Conservation (phyloP, 2,113 vertebrate species). For the Clarias macrocephalus region DNA sequence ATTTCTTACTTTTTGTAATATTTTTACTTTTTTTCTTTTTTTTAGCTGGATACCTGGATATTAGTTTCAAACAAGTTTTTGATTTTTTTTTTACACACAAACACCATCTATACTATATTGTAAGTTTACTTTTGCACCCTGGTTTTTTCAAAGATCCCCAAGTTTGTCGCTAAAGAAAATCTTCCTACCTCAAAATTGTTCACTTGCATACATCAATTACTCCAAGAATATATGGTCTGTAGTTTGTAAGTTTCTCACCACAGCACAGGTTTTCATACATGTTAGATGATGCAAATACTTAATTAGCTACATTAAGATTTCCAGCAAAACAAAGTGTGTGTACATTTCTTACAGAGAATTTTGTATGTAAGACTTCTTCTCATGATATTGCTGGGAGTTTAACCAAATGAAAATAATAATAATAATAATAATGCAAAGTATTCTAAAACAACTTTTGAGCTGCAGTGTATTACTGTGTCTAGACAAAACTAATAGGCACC, state of each 20-base stretch:
- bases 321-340: neutral
- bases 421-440: neutral
- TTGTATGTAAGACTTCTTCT: neutral
- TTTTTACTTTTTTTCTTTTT: too few species aligned
- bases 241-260: neutral
- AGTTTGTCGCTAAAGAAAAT: neutral
- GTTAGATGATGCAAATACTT: neutral
- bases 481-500: conserved; percentile 1
- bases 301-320: neutral
- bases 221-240: neutral
- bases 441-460: neutral
- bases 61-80: too few species aligned
- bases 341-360: neutral
- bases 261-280: neutral
- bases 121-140: too few species aligned
- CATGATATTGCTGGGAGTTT: neutral
- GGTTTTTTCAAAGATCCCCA: too few species aligned
- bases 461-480: neutral
- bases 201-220: neutral
- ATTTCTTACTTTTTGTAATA: too few species aligned
- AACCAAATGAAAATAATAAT: neutral
- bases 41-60: neutral
- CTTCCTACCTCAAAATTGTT: neutral
- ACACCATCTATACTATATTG: too few species aligned
- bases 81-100: too few species aligned